Conservation (phyloP, 2,888 invertebrate genomes). For the Agriopis aurantiaria region DNA sequence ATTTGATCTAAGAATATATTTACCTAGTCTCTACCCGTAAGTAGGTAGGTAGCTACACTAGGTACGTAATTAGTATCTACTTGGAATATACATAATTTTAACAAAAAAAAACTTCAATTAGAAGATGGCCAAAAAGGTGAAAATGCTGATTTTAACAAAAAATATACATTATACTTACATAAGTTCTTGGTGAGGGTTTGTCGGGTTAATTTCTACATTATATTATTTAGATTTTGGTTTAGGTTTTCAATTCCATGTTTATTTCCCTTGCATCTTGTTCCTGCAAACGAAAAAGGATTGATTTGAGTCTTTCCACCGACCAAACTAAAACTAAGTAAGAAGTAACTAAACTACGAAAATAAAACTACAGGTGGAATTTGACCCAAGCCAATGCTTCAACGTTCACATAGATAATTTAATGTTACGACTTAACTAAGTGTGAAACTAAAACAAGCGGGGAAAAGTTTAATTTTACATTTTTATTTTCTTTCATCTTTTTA, state of each 20-base stretch:
- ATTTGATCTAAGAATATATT: not conserved
- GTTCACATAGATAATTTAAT: constrained; percentile 35
- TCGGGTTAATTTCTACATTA: constrained; percentile 1
- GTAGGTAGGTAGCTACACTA: no score
- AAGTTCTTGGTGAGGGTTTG: not conserved
- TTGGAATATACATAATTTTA: no score
- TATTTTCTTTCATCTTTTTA: not conserved
- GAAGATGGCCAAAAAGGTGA: no score
- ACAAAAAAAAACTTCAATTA: no score
- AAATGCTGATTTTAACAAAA: not conserved
- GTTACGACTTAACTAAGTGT: not conserved
- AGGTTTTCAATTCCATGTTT: constrained; percentile 31
- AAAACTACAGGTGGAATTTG: constrained; percentile 69
- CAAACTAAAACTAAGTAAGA: constrained; percentile 48
- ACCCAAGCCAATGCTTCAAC: constrained; percentile 75
- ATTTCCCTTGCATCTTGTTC: constrained; percentile 42
- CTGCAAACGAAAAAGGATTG: constrained; percentile 75
- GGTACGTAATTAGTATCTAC: no score
- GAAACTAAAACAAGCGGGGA: not conserved
- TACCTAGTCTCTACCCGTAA: not conserved
- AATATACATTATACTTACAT: not conserved
- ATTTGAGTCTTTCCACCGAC: constrained; percentile 75
- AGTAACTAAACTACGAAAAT: constrained; percentile 44
- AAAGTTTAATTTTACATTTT: not conserved
- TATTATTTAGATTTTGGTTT: not conserved